Percentiles rank a stretch among this genome's conserved stretches.
Evolutionary conservation across 37 sponge, comb jelly and placozoan genomes (phyloP).

Genomic region (Crambe crambe): DNA sequence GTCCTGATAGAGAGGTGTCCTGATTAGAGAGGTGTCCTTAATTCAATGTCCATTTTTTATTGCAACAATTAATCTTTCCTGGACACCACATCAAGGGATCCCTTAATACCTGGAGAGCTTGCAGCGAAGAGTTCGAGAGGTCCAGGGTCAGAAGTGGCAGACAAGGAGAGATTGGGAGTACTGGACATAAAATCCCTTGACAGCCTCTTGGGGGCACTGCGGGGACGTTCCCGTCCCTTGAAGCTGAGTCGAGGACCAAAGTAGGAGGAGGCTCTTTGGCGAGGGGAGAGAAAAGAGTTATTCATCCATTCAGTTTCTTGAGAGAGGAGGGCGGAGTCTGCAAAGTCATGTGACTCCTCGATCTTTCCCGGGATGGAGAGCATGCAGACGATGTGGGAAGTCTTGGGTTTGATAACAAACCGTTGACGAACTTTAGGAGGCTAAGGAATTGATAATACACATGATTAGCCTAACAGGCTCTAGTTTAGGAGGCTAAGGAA

Average conservation of each 20-base stretch:
- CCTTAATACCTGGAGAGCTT: too few relatives aligned
- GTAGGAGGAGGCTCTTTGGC: neutral
- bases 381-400: conserved; percentile 38
- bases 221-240: neutral
- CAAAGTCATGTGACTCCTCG: conserved; percentile 19
- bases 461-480: too few relatives aligned
- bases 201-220: conserved; percentile 5
- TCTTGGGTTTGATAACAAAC: conserved; percentile 20
- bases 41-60: neutral
- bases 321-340: neutral
- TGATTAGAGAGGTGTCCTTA: neutral
- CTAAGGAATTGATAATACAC: neutral
- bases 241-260: neutral
- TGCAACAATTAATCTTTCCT: neutral
- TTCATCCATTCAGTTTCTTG: conserved; percentile 35
- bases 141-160: neutral
- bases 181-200: conserved; percentile 7
- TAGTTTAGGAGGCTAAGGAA: conserved; percentile 23
- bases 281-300: neutral
- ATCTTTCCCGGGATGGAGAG: conserved; percentile 35
- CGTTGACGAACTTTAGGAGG: conserved; percentile 32
- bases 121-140: too few relatives aligned
- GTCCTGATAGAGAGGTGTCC: neutral
- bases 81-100: too few relatives aligned
- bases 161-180: conserved; percentile 4